These are phyloP conservation scores for Tribolium freemani DNA, from an alignment of 2,888 invertebrate genomes.

Conservation along the genomic window DNA sequence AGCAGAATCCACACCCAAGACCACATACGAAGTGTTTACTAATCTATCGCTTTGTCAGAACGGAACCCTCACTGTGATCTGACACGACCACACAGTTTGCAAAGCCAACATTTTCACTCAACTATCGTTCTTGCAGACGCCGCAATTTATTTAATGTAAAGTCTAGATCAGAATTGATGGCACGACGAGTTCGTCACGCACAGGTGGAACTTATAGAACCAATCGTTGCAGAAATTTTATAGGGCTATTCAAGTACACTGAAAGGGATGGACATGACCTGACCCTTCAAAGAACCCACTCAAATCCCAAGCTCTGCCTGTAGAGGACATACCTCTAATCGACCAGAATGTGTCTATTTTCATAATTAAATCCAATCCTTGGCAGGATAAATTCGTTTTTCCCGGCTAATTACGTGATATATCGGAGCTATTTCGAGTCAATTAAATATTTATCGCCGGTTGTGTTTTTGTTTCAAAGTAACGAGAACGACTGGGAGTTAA, in stretches of 20 bases:
- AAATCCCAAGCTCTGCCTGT: background rate
- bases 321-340: too few species aligned
- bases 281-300: background rate
- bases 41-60: constrained; percentile 12
- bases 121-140: background rate
- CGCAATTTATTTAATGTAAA: background rate
- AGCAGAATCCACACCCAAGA: background rate
- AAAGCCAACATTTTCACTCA: constrained; percentile 1
- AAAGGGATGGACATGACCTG: background rate
- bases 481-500: background rate
- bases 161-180: background rate
- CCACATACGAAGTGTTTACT: constrained; percentile 1
- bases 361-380: too few species aligned
- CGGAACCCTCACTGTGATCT: background rate
- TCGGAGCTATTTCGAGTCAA: background rate
- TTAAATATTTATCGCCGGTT: background rate
- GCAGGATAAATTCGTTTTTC: background rate
- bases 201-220: background rate
- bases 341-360: too few species aligned
- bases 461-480: background rate
- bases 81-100: background rate
- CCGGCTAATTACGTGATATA: background rate
- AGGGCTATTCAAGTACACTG: background rate
- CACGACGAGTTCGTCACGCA: background rate
- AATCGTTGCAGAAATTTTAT: background rate